Base-by-base conservation (phyloP, 1,140 invertebrate genomes). In the Helicoverpa zea region DNA sequence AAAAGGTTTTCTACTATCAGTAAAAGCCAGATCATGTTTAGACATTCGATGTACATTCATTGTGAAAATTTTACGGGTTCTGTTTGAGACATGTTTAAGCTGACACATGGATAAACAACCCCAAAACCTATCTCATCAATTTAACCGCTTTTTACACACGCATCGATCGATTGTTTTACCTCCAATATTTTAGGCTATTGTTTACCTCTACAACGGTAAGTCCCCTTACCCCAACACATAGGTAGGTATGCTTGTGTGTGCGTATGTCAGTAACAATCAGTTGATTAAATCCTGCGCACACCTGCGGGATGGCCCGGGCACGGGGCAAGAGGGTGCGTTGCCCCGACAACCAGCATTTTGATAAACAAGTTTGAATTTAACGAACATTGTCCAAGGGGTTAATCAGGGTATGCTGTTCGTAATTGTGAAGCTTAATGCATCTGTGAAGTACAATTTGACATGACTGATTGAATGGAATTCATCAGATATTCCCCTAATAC, bases 201-300 rank as follows among this genome's bases (percentile, higher is more conserved):
- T 76, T 64, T 63, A 63, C 73, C 51, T 56, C n/a, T 11, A 73
- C 66, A 77, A 77, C 76, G 76, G 63, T 58, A 56, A 61, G 52
- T 79, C 43, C 64, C 64, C 51, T 58, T 54, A 68, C 79, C 79
- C 79, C 61, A 72, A 52, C 70, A 43, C 54, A 74, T 79, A 63
- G 68, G 49, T 80, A 14, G 14, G 56, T 58, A 72, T 13, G 43
- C 59, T 61, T 74, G 72, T 79, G 80, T 85, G 83, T 85, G 76
- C 68, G 81, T 77, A 87, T 87, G 90, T 88, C 89, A 87, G 87
- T 87, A 82, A 88, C 89, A 94, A 93, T 93, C 90, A 92, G 91
- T 90, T 90, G 92, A 93, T 93, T 90, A 92, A 94, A 92, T 94
- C 92, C 91, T 76, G 47, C 18, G 86, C 89, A 91, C 92, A 93